A percentile compares a stretch with the other conserved stretches of the same genome.
These are phyloP conservation scores for Xestia xanthographa DNA, from an alignment of 2,888 invertebrate species.

Conservation along the genomic window DNA sequence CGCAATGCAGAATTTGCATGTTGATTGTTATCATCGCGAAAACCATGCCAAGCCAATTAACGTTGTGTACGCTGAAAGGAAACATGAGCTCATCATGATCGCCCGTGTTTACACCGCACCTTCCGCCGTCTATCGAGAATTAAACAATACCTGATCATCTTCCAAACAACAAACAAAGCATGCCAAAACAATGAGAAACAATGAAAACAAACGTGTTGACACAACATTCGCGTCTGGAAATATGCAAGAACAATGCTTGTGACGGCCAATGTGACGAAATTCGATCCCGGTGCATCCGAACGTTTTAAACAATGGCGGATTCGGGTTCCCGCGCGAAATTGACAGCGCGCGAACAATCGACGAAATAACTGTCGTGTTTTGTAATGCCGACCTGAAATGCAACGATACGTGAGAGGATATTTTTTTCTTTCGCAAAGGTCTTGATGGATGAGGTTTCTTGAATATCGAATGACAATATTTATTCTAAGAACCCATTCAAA, in stretches of 20 bases:
- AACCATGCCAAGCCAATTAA: constrained; percentile 62
- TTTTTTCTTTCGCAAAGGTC: constrained; percentile 43
- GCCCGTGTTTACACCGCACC: constrained; percentile 55
- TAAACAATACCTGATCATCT: constrained; percentile 68
- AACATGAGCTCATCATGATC: constrained; percentile 61
- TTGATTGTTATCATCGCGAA: constrained; percentile 62
- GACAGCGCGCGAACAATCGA: constrained; percentile 70
- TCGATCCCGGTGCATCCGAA: constrained; percentile 76
- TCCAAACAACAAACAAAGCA: constrained; percentile 66
- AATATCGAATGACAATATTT: constrained; percentile 53
- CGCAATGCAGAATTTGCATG: constrained; percentile 59
- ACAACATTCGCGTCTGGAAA: constrained; percentile 71
- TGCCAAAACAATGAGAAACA: constrained; percentile 71
- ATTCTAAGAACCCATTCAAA: constrained; percentile 44
- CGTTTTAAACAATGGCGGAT: constrained; percentile 74
- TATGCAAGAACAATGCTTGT: constrained; percentile 76
- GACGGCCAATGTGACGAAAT: constrained; percentile 79
- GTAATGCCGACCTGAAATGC: constrained; percentile 62
- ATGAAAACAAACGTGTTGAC: constrained; percentile 76
- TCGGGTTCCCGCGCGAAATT: constrained; percentile 71
- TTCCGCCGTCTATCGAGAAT: constrained; percentile 64
- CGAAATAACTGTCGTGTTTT: constrained; percentile 68
- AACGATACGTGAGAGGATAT: constrained; percentile 51
- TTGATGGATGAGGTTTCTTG: constrained; percentile 46
- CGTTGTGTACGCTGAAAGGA: constrained; percentile 47